Conservation (phyloP, 1,140 invertebrate genomes). For the Drosophila tristis region DNA sequence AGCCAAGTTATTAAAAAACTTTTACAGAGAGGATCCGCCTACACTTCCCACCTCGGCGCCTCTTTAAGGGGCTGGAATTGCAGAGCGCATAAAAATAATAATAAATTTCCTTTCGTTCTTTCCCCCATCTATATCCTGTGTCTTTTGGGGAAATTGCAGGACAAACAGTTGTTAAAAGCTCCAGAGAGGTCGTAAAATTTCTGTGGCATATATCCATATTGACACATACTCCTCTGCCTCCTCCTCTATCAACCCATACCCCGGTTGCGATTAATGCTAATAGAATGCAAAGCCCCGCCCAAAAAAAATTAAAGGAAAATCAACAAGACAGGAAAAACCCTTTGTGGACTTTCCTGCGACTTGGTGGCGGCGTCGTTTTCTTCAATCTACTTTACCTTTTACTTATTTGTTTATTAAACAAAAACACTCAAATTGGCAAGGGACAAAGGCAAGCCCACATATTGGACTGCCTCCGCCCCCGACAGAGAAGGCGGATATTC, state of each 20-base stretch:
- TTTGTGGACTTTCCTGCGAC: conserved; percentile 56
- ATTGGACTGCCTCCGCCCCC: conserved; percentile 4
- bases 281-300: conserved; percentile 58
- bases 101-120: conserved; percentile 52
- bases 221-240: conserved; percentile 28
- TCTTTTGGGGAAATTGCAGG: conserved; percentile 60
- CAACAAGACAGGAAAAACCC: conserved; percentile 37
- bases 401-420: conserved; percentile 77
- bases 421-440: conserved; percentile 69
- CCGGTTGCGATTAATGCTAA: conserved; percentile 64
- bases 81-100: conserved; percentile 67
- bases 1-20: conserved; percentile 62
- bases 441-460: conserved; percentile 59
- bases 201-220: conserved; percentile 31
- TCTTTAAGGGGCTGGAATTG: conserved; percentile 52
- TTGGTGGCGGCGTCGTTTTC: conserved; percentile 61
- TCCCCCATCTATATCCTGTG: conserved; percentile 1
- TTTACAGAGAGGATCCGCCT: conserved; percentile 11
- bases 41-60: conserved; percentile 1
- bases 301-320: conserved; percentile 38
- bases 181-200: conserved; percentile 61
- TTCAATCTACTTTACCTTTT: conserved; percentile 53
- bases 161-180: conserved; percentile 76
- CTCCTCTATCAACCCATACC: conserved; percentile 1
- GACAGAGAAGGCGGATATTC: conserved; percentile 11